Conservation (phyloP, 2,888 invertebrate species). For the Anoncus sp. region DNA sequence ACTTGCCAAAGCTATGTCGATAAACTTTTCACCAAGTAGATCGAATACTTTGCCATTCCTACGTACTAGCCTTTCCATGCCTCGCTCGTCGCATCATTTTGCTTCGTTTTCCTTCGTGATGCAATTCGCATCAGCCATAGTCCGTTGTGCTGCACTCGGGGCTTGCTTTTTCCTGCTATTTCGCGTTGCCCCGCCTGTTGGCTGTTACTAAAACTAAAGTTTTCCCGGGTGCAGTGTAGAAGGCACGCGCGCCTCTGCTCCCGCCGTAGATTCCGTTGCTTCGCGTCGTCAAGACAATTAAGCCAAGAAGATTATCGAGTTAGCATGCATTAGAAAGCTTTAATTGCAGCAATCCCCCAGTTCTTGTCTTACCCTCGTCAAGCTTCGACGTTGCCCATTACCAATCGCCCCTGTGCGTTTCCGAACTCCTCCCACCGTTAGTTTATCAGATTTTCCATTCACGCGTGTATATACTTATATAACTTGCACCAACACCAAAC, state of each 20-base stretch:
- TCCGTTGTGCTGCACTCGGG: constrained; percentile 2
- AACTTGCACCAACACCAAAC: constrained; percentile 16
- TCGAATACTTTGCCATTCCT: constrained; percentile 37
- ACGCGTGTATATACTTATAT: constrained; percentile 1
- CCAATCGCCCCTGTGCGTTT: constrained; percentile 32
- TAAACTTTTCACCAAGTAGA: constrained; percentile 32
- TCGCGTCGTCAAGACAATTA: constrained; percentile 66
- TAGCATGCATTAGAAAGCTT: constrained; percentile 67
- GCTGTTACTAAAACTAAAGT: constrained; percentile 53
- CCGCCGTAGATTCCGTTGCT: constrained; percentile 41
- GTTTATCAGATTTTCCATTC: constrained; percentile 50
- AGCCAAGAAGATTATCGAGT: constrained; percentile 70
- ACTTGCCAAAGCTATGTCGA: neutral
- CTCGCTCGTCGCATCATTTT: constrained; percentile 24
- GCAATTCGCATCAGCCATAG: constrained; percentile 19
- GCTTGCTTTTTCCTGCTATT: constrained; percentile 16
- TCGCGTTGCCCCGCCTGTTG: constrained; percentile 22
- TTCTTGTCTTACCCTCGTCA: constrained; percentile 60
- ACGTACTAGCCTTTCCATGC: constrained; percentile 5
- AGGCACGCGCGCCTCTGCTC: neutral
- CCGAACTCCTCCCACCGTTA: neutral
- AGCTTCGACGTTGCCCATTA: constrained; percentile 56
- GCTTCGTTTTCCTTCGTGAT: constrained; percentile 5
- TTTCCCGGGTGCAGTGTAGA: constrained; percentile 43
- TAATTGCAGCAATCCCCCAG: constrained; percentile 62